Evolutionary conservation across 2,888 invertebrate species (phyloP).

Genomic region (Ligdia adustata): DNA sequence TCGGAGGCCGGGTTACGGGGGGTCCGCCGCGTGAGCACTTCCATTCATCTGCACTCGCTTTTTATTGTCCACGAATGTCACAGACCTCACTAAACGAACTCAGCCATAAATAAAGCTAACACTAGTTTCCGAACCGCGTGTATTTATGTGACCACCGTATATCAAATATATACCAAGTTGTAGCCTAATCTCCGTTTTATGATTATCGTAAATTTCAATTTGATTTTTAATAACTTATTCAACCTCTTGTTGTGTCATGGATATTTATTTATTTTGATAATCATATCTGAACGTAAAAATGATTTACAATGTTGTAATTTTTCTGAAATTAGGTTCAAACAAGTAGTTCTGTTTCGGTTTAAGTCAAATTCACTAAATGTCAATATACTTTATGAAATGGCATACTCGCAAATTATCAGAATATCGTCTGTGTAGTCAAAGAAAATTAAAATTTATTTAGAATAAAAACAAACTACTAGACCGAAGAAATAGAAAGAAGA

Average conservation of each 20-base stretch:
- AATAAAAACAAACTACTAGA: no score
- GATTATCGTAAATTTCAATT: slow-evolving; percentile 77
- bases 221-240: slow-evolving; percentile 79
- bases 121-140: slow-evolving; percentile 59
- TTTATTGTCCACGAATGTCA: slow-evolving; percentile 75
- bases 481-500: no score
- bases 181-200: slow-evolving; percentile 77
- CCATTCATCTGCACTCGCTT: slow-evolving; percentile 67
- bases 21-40: slow-evolving; percentile 68
- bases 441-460: no score
- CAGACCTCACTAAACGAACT: slow-evolving; percentile 62
- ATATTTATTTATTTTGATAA: slow-evolving; percentile 39
- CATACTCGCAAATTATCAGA: no score
- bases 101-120: slow-evolving; percentile 70
- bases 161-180: slow-evolving; percentile 61
- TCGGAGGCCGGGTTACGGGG: slow-evolving; percentile 67
- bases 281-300: slow-evolving; percentile 16
- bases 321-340: no score
- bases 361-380: no score
- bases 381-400: no score
- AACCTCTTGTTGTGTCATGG: slow-evolving; percentile 56
- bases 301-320: not conserved
- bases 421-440: no score
- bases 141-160: slow-evolving; percentile 67
- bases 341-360: no score